Conservation (phyloP, 2,888 invertebrate genomes). For the Synergus laeviventris region DNA sequence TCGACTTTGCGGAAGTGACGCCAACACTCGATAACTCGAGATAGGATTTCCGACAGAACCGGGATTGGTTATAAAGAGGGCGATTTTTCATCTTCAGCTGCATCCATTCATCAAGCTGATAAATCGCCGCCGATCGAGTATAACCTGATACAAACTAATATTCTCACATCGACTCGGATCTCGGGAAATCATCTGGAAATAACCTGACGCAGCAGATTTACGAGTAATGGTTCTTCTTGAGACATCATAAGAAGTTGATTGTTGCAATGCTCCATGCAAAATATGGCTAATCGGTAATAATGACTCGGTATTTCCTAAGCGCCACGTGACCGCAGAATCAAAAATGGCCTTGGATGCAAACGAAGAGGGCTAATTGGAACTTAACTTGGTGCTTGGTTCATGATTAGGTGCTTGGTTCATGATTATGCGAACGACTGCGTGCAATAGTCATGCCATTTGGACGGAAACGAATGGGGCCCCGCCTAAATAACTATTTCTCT, state of each 20-base stretch:
- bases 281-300: background rate
- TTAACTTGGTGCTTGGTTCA: constrained; percentile 12
- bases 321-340: constrained; percentile 3
- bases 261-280: background rate
- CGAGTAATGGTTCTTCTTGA: background rate
- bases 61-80: constrained; percentile 3
- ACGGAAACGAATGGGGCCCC: background rate
- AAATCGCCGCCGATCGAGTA: background rate
- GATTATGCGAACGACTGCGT: constrained; percentile 22
- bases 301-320: background rate
- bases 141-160: constrained; percentile 12
- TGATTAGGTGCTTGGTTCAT: constrained; percentile 7
- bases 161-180: background rate
- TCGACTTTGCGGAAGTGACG: constrained; percentile 55
- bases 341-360: constrained; percentile 15
- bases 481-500: constrained; percentile 29
- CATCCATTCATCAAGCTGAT: constrained; percentile 26
- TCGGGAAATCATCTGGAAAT: background rate
- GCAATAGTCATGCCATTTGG: constrained; percentile 9
- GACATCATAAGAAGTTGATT: background rate
- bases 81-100: background rate
- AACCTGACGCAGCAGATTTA: background rate
- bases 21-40: constrained; percentile 45
- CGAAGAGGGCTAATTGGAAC: constrained; percentile 9
- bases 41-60: constrained; percentile 47